phyloP scores from a whole-genome alignment of 2,797 vertebrate genomes.

The Eospalax fontanierii region DNA sequence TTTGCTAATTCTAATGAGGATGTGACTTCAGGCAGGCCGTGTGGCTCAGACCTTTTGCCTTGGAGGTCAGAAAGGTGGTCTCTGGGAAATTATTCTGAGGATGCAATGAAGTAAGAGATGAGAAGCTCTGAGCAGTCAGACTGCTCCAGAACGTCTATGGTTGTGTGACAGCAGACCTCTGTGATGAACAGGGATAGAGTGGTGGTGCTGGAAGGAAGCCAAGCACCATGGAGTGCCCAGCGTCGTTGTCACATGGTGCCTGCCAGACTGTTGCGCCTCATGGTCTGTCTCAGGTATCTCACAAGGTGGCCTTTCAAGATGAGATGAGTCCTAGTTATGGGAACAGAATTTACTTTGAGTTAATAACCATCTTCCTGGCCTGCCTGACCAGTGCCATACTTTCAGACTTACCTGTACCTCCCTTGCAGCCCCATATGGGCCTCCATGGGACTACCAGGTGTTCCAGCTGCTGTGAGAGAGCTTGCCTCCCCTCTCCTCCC shows the following conservation, averaged over 20 bases:
- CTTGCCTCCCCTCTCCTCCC: no score
- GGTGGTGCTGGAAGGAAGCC: background rate
- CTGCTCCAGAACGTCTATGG: background rate
- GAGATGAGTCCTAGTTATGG: background rate
- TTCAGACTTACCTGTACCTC: accelerated
- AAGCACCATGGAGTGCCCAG: accelerated
- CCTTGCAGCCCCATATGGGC: background rate
- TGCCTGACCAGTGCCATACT: background rate
- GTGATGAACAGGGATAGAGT: background rate
- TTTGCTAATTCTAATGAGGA: constrained; percentile 23
- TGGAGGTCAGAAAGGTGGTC: background rate
- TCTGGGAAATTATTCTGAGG: background rate
- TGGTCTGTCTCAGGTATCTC: background rate
- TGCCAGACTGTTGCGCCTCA: no score
- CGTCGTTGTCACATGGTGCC: background rate
- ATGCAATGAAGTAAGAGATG: background rate
- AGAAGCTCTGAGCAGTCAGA: background rate
- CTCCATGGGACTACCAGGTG: no score
- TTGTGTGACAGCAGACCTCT: background rate
- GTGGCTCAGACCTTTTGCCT: constrained; percentile 39
- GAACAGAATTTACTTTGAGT: background rate
- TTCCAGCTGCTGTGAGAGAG: background rate
- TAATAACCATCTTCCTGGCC: background rate
- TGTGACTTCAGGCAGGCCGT: constrained; percentile 45
- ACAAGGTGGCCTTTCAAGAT: background rate